Conservation (phyloP, 2,888 invertebrate genomes). For the Alsophila aescularia region DNA sequence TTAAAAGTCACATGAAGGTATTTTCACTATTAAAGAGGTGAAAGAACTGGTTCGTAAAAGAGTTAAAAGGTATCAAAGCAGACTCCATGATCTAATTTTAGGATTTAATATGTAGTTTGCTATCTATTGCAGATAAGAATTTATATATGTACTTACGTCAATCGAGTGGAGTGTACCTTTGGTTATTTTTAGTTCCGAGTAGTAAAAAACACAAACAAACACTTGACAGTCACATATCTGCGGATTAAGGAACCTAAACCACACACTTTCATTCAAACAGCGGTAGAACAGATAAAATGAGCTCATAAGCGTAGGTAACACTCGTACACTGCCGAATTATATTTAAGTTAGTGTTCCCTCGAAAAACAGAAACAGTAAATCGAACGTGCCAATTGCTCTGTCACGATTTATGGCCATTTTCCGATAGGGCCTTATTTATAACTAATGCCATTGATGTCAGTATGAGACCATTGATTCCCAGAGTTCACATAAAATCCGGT, state of each 20-base stretch:
- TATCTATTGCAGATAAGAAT: slow-evolving; percentile 21
- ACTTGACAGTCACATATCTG: slow-evolving; percentile 46
- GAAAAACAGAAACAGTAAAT: slow-evolving; percentile 27
- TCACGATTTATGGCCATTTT: slow-evolving; percentile 70
- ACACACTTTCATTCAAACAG: slow-evolving; percentile 7
- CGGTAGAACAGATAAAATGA: slow-evolving; percentile 2
- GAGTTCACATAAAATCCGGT: slow-evolving; percentile 7
- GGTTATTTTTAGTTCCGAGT: slow-evolving; percentile 16
- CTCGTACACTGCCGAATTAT: slow-evolving; percentile 34
- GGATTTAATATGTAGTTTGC: slow-evolving; percentile 2
- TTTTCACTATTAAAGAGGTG: background rate
- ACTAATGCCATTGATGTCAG: slow-evolving; percentile 22
- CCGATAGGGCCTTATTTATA: slow-evolving; percentile 43
- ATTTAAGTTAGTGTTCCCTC: slow-evolving; percentile 10
- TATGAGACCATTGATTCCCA: slow-evolving; percentile 20
- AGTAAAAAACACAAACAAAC: slow-evolving; percentile 29
- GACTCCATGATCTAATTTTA: slow-evolving; percentile 8
- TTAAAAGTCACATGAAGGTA: background rate
- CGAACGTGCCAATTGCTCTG: slow-evolving; percentile 61
- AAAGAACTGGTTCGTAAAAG: slow-evolving; percentile 4
- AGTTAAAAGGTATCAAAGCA: slow-evolving; percentile 3
- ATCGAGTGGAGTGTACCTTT: slow-evolving; percentile 18
- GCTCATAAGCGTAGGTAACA: slow-evolving; percentile 28
- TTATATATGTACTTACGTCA: slow-evolving; percentile 28
- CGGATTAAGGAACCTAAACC: slow-evolving; percentile 28